Conservation (phyloP, 2,797 vertebrate genomes). For the Luscinia luscinia region DNA sequence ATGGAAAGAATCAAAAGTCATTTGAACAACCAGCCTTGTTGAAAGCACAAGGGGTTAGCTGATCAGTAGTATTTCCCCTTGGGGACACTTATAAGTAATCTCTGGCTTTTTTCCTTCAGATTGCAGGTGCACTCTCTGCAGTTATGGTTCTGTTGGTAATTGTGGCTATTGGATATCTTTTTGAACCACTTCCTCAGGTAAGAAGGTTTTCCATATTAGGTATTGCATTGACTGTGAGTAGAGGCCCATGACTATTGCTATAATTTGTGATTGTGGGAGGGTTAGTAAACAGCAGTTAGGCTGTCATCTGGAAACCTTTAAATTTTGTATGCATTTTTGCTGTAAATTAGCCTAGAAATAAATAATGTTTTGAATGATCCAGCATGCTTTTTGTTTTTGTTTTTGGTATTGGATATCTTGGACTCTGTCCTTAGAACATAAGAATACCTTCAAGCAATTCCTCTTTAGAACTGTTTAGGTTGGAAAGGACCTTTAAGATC, state of each 20-base stretch:
- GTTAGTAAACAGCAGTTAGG: background rate
- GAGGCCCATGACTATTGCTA: background rate
- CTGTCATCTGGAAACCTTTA: background rate
- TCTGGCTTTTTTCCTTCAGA: constrained; percentile 75
- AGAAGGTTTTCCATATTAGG: background rate
- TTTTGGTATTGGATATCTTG: background rate
- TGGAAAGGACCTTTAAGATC: background rate
- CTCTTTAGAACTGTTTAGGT: background rate
- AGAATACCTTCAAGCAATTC: background rate
- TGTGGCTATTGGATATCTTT: constrained; percentile 92
- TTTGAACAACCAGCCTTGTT: background rate
- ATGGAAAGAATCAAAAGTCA: background rate
- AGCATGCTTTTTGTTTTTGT: background rate
- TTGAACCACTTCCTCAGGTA: constrained; percentile 94
- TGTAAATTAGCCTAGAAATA: background rate
- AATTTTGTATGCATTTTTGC: background rate
- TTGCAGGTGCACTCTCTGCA: constrained; percentile 91
- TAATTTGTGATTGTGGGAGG: background rate
- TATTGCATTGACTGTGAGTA: background rate
- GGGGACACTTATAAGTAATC: background rate
- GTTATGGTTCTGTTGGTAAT: constrained; percentile 93
- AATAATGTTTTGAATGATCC: background rate
- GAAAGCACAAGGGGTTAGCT: background rate
- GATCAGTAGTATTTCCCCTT: background rate
- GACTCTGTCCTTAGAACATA: background rate